Evolutionary conservation across 2,797 vertebrate genomes (phyloP).

Genomic region (Halcyon chelicuti): DNA sequence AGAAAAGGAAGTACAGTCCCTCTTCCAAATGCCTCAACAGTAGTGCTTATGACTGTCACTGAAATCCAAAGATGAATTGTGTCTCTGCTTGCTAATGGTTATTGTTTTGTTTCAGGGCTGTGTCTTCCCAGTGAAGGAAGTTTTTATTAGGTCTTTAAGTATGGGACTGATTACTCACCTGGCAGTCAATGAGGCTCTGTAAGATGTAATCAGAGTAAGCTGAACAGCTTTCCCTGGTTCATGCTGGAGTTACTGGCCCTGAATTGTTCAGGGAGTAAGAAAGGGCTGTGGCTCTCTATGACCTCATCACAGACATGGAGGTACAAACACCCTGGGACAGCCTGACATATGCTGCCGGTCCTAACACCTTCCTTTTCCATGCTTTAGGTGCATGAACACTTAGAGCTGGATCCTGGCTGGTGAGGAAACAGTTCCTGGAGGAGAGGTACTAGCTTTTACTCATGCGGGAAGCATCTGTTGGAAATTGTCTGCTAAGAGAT

Average conservation of each 20-base stretch:
- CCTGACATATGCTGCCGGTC: neutral
- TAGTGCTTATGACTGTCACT: neutral
- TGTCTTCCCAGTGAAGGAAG: neutral
- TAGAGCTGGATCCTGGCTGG: neutral
- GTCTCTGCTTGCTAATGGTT: neutral
- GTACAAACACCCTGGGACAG: neutral
- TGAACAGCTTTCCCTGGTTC: neutral
- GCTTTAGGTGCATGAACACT: neutral
- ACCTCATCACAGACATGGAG: neutral
- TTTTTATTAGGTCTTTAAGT: constrained; percentile 8
- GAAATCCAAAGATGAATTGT: neutral
- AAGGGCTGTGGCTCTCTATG: neutral
- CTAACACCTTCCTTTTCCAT: neutral
- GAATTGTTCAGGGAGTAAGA: neutral
- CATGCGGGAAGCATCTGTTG: neutral
- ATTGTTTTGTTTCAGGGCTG: neutral
- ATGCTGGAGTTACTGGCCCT: neutral
- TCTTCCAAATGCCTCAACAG: neutral
- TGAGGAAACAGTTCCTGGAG: neutral
- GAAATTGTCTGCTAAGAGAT: neutral
- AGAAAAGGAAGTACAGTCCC: neutral
- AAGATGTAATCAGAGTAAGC: neutral
- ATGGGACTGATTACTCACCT: constrained; percentile 1
- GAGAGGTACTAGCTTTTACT: neutral
- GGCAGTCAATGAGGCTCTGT: neutral